These are phyloP conservation scores for Ormyrus pomaceus DNA, from an alignment of 2,888 invertebrate species.

Conservation along the genomic window DNA sequence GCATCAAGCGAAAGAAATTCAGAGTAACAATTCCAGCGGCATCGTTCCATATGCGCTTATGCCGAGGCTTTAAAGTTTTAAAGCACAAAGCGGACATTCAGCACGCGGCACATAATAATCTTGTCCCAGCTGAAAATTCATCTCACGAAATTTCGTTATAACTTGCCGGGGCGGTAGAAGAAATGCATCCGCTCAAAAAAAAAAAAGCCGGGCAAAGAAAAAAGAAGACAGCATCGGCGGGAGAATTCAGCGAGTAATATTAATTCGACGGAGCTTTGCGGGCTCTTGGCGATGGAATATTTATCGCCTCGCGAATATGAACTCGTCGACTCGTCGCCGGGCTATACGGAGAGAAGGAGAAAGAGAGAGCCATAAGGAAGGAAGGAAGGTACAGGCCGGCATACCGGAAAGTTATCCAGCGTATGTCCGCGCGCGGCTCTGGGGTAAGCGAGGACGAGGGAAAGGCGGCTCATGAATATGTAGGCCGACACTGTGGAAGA, in stretches of 20 bases:
- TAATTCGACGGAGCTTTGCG: not conserved
- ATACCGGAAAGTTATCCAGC: not conserved
- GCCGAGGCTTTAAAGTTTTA: no score
- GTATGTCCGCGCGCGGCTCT: not conserved
- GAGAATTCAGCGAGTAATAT: not conserved
- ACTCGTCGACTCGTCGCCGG: not conserved
- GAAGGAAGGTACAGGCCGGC: slow-evolving; percentile 8
- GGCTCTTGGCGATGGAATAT: slow-evolving; percentile 22
- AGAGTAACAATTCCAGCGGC: no score
- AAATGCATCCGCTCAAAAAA: no score
- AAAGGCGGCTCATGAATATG: slow-evolving; percentile 42
- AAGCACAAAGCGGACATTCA: no score
- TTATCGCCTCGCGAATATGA: slow-evolving; percentile 33
- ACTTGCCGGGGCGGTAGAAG: no score
- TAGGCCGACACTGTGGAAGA: not conserved
- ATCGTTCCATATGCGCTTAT: no score
- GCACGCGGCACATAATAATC: no score
- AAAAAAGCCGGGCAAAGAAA: not conserved
- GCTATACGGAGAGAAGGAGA: not conserved
- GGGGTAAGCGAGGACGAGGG: not conserved
- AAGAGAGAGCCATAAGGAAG: not conserved
- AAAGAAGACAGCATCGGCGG: not conserved
- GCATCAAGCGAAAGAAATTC: no score
- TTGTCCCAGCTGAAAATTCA: no score
- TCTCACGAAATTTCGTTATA: no score